Base-by-base conservation (phyloP, 2,797 vertebrate species). In the Discoglossus pictus region DNA sequence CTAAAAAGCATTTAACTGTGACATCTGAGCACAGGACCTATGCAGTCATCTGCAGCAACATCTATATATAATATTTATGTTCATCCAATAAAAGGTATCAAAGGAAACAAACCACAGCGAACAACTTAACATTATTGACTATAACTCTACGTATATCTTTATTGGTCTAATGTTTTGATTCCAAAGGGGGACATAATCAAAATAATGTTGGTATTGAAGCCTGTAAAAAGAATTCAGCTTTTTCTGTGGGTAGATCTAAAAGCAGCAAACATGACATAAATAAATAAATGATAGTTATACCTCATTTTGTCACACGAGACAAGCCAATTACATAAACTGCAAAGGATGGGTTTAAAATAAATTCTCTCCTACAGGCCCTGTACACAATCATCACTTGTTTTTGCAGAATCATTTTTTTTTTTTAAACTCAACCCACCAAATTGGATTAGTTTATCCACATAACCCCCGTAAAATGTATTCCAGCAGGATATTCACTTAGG, bases 1-100 rank as follows among this genome's bases (percentile, higher is more conserved):
- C 68, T 71, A 71, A 71, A 71, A 71, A 64, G 60, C 68, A 64
- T 55, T 71, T 71, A 71, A 58, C 52, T 64, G 53, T 70, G 67
- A 70, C 67, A 70, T 70, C 52, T 58, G 18, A 64, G 68, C 46
- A 71, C 23, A 52, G 44, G 68, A 71, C 68, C 68, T 64, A 71
- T 51, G 68, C 68, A 71, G 52, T 50, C 60, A 71, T 71, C 60
- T 64, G 60, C 68, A 64, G 44, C 68, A 53, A 51, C 46, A 43
- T 63, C 68, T 64, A 64, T 71, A 71, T 64, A 71, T 64, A 64
- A 71, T 55, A 71, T 71, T 71, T 71, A 64, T 64, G 54, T 61
- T 64, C 44, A 64, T 64, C 62, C 68, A 71, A 71, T 64, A 58
- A 71, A 64, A 38, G 38, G 52, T 43, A 59, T 63, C 52, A 64